A percentile compares a stretch with the other conserved stretches of the same genome.
Evolutionary conservation across 92 coral and sea anemone species (phyloP).

Genomic region (Phenganax marumi): DNA sequence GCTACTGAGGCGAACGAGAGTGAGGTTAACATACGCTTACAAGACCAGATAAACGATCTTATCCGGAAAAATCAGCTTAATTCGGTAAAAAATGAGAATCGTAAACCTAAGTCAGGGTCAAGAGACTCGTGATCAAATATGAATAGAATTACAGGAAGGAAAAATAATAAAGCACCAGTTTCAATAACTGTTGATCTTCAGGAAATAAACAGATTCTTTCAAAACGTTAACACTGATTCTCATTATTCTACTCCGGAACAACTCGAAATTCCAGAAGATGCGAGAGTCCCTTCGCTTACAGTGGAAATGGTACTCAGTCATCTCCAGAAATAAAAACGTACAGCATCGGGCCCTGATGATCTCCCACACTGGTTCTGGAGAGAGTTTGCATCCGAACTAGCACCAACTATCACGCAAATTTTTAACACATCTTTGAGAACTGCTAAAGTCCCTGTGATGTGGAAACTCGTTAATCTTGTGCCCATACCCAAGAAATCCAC

Average conservation of each 20-base stretch:
- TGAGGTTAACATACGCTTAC: conserved; percentile 26
- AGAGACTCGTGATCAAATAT: conserved; percentile 57
- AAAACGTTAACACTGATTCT: no score
- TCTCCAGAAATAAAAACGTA: no score
- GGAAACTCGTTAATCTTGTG: conserved; percentile 34
- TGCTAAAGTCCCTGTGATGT: conserved; percentile 9
- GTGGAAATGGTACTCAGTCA: no score
- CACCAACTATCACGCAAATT: no score
- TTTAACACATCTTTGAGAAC: conserved; percentile 31
- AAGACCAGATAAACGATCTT: conserved; percentile 27
- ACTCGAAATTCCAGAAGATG: conserved; percentile 46
- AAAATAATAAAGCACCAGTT: neutral
- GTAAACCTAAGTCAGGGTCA: conserved; percentile 38
- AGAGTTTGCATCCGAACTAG: no score
- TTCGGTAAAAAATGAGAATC: conserved; percentile 26
- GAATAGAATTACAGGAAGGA: conserved; percentile 56
- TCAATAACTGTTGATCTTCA: no score
- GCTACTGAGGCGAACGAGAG: conserved; percentile 2
- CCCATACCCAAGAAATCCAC: no score
- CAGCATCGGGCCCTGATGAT: conserved; percentile 20
- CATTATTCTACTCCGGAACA: conserved; percentile 33
- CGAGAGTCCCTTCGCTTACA: no score
- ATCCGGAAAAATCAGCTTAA: conserved; percentile 42
- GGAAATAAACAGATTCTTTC: no score
- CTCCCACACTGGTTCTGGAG: no score